Evolutionary conservation across 2,113 vertebrate genomes (phyloP).

Genomic region (Antigone vipio): DNA sequence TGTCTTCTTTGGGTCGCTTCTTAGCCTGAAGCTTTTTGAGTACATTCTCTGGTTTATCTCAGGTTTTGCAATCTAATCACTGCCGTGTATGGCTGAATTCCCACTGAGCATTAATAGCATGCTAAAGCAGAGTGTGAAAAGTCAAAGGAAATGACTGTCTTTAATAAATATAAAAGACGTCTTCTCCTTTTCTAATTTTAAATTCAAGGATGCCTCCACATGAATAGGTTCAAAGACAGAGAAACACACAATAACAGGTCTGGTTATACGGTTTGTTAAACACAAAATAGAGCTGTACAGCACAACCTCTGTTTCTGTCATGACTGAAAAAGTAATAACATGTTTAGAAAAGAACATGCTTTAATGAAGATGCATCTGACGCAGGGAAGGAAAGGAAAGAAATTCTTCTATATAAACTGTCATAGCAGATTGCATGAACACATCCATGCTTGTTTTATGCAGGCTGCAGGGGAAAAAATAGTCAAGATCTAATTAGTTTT

Average conservation of each 20-base stretch:
- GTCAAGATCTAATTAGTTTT: constrained; percentile 16
- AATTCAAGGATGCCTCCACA: neutral
- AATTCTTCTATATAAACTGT: neutral
- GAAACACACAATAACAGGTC: constrained; percentile 18
- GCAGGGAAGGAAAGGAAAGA: neutral
- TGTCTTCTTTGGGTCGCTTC: neutral
- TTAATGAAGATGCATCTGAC: constrained; percentile 34
- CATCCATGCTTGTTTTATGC: neutral
- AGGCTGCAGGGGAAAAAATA: neutral
- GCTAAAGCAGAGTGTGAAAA: constrained; percentile 11
- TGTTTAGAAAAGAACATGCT: constrained; percentile 13
- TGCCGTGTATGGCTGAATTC: neutral
- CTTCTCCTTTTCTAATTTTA: constrained; percentile 15
- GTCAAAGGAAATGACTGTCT: neutral
- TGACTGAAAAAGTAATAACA: constrained; percentile 28
- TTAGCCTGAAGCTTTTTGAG: neutral
- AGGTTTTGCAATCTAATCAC: constrained; percentile 13
- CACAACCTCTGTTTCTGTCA: constrained; percentile 29
- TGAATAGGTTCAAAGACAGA: constrained; percentile 28
- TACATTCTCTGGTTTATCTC: neutral
- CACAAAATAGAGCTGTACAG: constrained; percentile 19
- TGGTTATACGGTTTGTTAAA: constrained; percentile 46
- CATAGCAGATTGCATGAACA: neutral
- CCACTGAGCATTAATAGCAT: neutral
- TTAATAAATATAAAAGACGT: constrained; percentile 13